Evolutionary conservation across 2,888 invertebrate species (phyloP).

Genomic region (Miltochrista miniata): DNA sequence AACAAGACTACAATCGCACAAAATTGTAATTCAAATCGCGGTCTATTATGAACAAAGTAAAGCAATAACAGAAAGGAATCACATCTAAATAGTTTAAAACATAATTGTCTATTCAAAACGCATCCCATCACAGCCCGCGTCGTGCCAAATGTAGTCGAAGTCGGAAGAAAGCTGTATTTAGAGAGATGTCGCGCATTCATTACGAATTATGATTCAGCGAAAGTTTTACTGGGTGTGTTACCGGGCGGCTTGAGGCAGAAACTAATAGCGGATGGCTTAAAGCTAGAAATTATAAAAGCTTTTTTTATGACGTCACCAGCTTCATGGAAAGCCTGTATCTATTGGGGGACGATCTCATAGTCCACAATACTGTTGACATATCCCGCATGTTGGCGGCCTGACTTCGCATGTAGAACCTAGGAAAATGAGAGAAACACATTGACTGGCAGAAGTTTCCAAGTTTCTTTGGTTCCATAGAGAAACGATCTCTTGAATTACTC

Average conservation of each 20-base stretch:
- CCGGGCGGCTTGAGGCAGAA: constrained; percentile 1
- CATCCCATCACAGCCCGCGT: constrained; percentile 14
- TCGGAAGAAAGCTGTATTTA: constrained; percentile 29
- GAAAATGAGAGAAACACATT: no score
- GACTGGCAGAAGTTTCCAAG: no score
- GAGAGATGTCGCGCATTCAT: constrained; percentile 45
- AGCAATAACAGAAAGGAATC: constrained; percentile 1
- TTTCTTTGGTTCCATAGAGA: no score
- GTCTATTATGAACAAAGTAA: neutral
- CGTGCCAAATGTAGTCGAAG: constrained; percentile 12
- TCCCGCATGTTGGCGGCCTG: no score
- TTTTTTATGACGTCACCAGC: no score
- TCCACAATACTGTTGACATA: no score
- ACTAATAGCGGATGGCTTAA: neutral
- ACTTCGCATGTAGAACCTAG: no score
- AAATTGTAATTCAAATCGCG: constrained; percentile 3
- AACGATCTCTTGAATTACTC: no score
- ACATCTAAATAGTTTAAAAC: constrained; percentile 10
- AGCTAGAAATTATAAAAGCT: no score
- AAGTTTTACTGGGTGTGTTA: constrained; percentile 36
- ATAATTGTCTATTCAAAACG: constrained; percentile 30
- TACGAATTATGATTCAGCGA: constrained; percentile 50
- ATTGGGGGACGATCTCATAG: no score
- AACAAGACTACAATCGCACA: neutral
- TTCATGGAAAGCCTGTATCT: no score